phyloP scores from a whole-genome alignment of 2,113 vertebrate species.

The Trachemys scripta region DNA sequence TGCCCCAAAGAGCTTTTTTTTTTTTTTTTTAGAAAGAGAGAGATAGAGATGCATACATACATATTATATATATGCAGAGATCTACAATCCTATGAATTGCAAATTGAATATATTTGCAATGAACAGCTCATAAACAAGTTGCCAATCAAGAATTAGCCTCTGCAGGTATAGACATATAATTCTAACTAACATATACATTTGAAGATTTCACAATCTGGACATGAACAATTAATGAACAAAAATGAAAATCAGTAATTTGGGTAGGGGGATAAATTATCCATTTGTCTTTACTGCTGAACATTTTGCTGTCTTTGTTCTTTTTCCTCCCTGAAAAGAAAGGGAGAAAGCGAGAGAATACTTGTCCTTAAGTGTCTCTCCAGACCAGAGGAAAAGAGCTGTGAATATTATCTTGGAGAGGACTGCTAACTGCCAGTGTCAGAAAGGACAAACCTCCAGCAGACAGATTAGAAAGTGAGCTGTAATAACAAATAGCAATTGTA shows the following conservation, averaged over 20 bases:
- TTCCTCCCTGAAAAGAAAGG: conserved; percentile 21
- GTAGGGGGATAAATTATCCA: conserved; percentile 43
- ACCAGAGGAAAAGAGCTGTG: conserved; percentile 8
- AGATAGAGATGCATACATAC: conserved; percentile 57
- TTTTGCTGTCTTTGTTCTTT: background rate
- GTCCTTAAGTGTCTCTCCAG: conserved; percentile 53
- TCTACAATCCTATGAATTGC: conserved; percentile 42
- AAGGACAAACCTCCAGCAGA: conserved; percentile 32
- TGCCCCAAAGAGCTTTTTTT: fast-evolving
- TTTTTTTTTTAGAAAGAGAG: conserved; percentile 44
- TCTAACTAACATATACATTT: conserved; percentile 61
- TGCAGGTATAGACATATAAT: conserved; percentile 46
- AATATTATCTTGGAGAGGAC: background rate
- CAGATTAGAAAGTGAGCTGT: conserved; percentile 64
- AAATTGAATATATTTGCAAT: conserved; percentile 67
- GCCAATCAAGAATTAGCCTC: conserved; percentile 72
- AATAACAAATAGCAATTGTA: conserved; percentile 69
- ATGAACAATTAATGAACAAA: conserved; percentile 28
- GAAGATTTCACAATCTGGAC: conserved; percentile 68
- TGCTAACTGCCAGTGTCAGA: conserved; percentile 25
- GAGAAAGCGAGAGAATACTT: background rate
- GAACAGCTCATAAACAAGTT: conserved; percentile 75
- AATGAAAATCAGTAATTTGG: conserved; percentile 54
- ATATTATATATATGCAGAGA: conserved; percentile 6
- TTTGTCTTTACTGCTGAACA: conserved; percentile 50